These are phyloP conservation scores for Lepidostoma basale DNA, from an alignment of 1,140 invertebrate genomes.

Conservation along the genomic window DNA sequence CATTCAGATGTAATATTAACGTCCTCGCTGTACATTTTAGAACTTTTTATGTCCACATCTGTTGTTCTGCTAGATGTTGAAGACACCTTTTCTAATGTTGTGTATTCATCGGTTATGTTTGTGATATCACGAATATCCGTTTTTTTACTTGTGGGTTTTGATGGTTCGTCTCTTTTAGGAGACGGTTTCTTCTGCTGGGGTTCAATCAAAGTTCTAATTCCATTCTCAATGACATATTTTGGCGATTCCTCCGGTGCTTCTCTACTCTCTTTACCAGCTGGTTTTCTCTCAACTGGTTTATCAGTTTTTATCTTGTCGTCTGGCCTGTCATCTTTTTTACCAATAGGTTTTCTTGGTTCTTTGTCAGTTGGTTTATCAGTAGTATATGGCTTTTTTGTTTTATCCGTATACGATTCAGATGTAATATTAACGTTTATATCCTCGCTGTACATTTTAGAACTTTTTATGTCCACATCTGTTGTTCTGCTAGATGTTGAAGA, in stretches of 20 bases:
- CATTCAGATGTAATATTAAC: too few relatives aligned
- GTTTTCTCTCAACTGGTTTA: not conserved
- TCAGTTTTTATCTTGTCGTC: not conserved
- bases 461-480: too few relatives aligned
- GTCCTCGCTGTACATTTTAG: too few relatives aligned
- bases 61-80: too few relatives aligned
- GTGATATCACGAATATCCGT: not conserved
- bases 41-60: too few relatives aligned
- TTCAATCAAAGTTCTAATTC: constrained; percentile 1
- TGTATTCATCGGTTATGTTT: not conserved
- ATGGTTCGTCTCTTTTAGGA: not conserved
- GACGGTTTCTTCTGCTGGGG: not conserved
- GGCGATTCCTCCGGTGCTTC: not conserved
- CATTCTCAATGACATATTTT: constrained; percentile 33
- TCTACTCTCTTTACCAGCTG: not conserved
- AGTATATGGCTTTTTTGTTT: not conserved
- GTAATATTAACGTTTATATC: too few relatives aligned
- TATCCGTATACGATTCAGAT: too few relatives aligned
- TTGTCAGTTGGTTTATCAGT: constrained; percentile 3
- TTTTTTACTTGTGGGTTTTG: not conserved
- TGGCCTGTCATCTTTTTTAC: not conserved
- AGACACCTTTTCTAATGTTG: too few relatives aligned
- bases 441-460: too few relatives aligned
- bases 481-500: too few relatives aligned
- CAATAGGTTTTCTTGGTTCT: not conserved